Evolutionary conservation across 1,140 invertebrate species (phyloP).

Genomic region (Apolygus lucorum): DNA sequence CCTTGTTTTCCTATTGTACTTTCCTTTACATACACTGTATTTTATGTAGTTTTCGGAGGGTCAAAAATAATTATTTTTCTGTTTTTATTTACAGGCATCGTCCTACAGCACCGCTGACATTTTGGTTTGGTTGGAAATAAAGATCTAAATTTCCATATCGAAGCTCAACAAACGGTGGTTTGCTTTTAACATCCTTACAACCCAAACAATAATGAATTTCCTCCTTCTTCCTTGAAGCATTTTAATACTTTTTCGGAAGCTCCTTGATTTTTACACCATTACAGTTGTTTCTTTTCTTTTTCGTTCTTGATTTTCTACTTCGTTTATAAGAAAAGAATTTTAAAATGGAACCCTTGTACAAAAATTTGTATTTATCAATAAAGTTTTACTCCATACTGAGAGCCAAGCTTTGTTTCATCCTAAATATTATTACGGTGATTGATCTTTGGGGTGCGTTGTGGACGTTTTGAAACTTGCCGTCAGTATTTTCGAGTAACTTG

Average conservation of each 20-base stretch:
- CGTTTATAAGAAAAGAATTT: constrained; percentile 19
- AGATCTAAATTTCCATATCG: constrained; percentile 43
- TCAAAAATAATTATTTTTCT: too few relatives aligned
- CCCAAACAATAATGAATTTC: constrained; percentile 5
- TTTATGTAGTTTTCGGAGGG: too few relatives aligned
- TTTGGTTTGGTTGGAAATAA: constrained; percentile 43
- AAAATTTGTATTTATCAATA: constrained; percentile 25
- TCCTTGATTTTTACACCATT: background rate
- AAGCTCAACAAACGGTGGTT: constrained; percentile 36
- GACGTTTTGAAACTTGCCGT: too few relatives aligned
- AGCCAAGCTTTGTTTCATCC: background rate
- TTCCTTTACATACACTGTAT: too few relatives aligned
- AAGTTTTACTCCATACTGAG: constrained; percentile 22
- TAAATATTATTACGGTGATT: background rate
- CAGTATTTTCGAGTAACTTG: too few relatives aligned
- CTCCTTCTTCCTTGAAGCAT: background rate
- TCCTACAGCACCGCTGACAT: constrained; percentile 39
- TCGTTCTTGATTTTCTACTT: constrained; percentile 18
- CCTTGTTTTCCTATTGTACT: too few relatives aligned
- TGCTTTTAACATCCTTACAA: constrained; percentile 25
- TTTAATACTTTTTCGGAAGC: background rate
- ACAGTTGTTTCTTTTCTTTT: background rate
- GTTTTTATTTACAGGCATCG: constrained; percentile 46
- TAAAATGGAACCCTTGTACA: constrained; percentile 3
- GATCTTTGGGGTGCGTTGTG: too few relatives aligned